These are phyloP conservation scores for Microtus montanus DNA, from an alignment of 2,113 vertebrate species.

Conservation along the genomic window DNA sequence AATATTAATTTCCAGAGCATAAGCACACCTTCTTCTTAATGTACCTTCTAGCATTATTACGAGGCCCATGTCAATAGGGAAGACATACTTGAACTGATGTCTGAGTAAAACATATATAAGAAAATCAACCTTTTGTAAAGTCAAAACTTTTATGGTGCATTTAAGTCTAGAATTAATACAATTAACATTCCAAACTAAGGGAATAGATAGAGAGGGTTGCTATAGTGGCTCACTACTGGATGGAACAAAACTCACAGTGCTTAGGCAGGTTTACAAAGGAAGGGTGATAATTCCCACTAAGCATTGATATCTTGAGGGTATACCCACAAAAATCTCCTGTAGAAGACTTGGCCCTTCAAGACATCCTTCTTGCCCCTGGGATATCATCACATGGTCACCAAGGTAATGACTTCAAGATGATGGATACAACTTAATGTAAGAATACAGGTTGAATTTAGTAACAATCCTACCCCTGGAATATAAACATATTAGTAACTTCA, in stretches of 20 bases:
- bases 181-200: neutral
- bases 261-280: neutral
- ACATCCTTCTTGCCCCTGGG: neutral
- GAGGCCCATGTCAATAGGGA: neutral
- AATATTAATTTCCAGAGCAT: neutral
- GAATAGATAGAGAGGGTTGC: neutral
- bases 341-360: neutral
- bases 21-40: neutral
- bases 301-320: neutral
- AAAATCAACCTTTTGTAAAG: neutral
- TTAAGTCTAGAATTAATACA: neutral
- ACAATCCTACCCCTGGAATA: neutral
- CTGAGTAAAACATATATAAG: neutral
- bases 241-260: neutral
- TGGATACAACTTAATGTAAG: neutral
- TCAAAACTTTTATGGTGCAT: neutral
- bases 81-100: neutral
- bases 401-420: neutral
- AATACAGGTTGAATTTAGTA: neutral
- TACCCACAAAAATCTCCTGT: neutral
- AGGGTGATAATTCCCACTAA: neutral
- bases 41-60: neutral
- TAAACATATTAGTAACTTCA: neutral
- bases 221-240: too few relatives aligned
- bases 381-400: neutral